phyloP scores from a whole-genome alignment of 2,797 vertebrate genomes.

The Poecilia wingei region DNA sequence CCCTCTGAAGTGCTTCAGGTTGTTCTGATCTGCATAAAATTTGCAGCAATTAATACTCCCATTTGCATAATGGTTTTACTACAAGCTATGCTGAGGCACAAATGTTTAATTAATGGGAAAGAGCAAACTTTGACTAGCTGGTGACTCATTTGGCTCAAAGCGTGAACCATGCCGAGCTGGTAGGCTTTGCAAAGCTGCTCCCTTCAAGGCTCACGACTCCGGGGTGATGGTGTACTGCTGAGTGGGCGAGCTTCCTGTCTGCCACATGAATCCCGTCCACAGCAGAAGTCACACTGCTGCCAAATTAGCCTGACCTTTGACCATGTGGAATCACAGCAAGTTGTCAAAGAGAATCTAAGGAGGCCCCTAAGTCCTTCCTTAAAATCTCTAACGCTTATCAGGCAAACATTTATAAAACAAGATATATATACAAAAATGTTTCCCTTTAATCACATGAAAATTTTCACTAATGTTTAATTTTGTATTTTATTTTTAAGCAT shows the following conservation, averaged over 20 bases:
- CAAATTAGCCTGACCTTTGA: conserved; percentile 32
- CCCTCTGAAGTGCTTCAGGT: conserved; percentile 10
- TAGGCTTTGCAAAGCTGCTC: conserved; percentile 38
- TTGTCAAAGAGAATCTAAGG: conserved; percentile 3
- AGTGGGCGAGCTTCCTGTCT: conserved; percentile 38
- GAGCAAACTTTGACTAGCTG: conserved; percentile 30
- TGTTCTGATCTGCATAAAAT: conserved; percentile 34
- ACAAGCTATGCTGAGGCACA: conserved; percentile 4
- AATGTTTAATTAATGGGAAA: conserved; percentile 36
- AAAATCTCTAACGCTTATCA: not conserved
- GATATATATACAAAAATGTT: not conserved
- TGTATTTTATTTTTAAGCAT: not conserved
- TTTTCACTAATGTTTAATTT: no score
- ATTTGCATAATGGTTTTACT: conserved; percentile 36
- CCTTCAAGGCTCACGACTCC: conserved; percentile 38
- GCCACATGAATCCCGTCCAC: conserved; percentile 34
- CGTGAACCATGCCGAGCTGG: conserved; percentile 24
- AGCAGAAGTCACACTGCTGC: conserved; percentile 28
- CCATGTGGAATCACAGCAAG: conserved; percentile 11
- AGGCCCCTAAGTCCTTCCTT: not conserved
- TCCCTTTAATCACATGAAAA: not conserved
- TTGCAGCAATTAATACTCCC: conserved; percentile 10
- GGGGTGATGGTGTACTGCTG: conserved; percentile 17
- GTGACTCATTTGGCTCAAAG: conserved; percentile 47
- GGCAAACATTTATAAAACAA: not conserved